phyloP scores from a whole-genome alignment of 2,888 invertebrate genomes.

The Limnephilus auricula region DNA sequence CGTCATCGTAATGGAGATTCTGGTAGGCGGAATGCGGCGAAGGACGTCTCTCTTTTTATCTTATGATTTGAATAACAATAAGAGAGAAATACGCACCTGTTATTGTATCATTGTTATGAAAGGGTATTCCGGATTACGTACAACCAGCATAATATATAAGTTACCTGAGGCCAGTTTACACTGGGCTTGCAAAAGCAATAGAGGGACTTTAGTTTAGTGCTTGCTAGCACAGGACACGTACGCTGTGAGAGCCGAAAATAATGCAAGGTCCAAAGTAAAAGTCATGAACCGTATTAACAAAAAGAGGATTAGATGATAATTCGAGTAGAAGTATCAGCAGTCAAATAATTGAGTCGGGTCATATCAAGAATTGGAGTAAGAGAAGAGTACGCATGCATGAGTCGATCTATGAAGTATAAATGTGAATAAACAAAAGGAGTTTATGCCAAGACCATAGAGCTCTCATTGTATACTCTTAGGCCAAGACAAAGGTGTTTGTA shows the following conservation, averaged over 20 bases:
- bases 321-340: too few species aligned
- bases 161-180: background rate
- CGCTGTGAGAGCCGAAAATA: too few species aligned
- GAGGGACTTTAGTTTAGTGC: too few species aligned
- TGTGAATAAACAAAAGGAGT: background rate
- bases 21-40: background rate
- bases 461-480: too few species aligned
- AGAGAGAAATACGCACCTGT: background rate
- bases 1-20: conserved; percentile 30
- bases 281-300: too few species aligned
- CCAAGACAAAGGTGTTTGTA: background rate
- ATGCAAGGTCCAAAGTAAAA: too few species aligned
- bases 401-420: background rate
- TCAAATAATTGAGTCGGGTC: too few species aligned
- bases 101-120: background rate
- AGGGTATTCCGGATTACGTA: background rate
- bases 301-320: too few species aligned
- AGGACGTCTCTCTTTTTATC: background rate
- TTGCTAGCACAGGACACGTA: too few species aligned
- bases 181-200: too few species aligned
- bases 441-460: background rate
- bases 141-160: background rate
- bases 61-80: conserved; percentile 33
- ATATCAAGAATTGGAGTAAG: too few species aligned
- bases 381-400: background rate